Evolutionary conservation across 2,888 invertebrate genomes (phyloP), one percentile per base, ranked within the genome.

Genomic region (Andrena camellia): DNA sequence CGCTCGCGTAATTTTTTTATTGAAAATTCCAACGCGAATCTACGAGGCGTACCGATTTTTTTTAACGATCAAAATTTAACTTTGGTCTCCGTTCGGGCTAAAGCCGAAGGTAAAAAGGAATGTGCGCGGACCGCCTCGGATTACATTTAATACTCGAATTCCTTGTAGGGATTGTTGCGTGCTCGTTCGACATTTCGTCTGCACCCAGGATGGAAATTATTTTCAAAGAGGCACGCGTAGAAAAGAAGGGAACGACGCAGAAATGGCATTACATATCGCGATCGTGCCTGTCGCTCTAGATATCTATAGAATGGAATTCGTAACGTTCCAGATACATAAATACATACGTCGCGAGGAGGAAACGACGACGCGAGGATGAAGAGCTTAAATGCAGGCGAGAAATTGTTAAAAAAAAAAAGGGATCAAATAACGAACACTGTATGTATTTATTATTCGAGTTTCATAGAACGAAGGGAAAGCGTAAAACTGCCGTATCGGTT

Each of bases 371-470:
- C 31, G 2, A 50, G 42, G 23, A 54, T 2, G 8, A 50, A 48
- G 48, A 68, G 54, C 20, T 10, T 13, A 59, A 80, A 81, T 59
- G 67, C 78, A 67, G 78, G 78, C 67, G 80, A 72, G 78, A 72
- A 35, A 72, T 81, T 70, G 72, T 54, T 42, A 13, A 42, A 42
- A 60, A 7, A 33, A 33, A 68, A 67, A 67, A 67, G 75, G 81
- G 81, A 81, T 72, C 81, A 81, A 81, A 63, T 72, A 72, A 68
- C 57, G 8, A 78, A 68, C 78, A 68, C 26, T 63, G 50, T 68
- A 78, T 63, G 50, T 68, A 78, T 35, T 13, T 81, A 78, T 63
- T 71, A 20, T 54, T 42, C 71, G n/a, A 29, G 71, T 71, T 67
- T 50, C 71, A 54, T 63, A 62, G 71, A 71, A 71, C 26, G 66